Evolutionary conservation across 2,113 vertebrate genomes (phyloP).

Genomic region (Cepphus grylle): DNA sequence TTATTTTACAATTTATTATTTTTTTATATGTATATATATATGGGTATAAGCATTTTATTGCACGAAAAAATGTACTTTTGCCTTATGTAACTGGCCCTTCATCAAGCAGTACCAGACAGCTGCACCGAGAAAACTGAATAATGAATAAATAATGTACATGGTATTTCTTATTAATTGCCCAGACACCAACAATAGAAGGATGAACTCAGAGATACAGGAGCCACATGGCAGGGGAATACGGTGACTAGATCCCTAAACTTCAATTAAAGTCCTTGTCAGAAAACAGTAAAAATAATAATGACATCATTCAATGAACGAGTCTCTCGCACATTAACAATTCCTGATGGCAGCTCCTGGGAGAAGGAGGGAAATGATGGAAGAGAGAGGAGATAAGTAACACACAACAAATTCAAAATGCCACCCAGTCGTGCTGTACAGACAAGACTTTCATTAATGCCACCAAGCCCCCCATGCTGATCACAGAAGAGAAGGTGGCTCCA

Average conservation of each 20-base stretch:
- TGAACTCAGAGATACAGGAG: background rate
- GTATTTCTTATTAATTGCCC: background rate
- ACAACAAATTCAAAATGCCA: background rate
- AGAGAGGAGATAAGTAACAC: background rate
- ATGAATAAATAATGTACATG: background rate
- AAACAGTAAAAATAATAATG: background rate
- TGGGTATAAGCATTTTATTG: background rate
- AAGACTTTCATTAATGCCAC: background rate
- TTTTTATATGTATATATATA: background rate
- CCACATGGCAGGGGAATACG: background rate
- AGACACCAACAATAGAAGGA: background rate
- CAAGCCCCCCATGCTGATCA: fast-evolving
- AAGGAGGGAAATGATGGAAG: background rate
- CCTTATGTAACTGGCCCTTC: background rate
- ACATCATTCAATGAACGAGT: background rate
- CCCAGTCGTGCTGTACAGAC: background rate
- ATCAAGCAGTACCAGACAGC: background rate
- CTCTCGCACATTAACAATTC: background rate
- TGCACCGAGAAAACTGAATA: background rate
- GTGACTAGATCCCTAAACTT: background rate
- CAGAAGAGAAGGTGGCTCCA: background rate
- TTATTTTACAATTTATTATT: background rate
- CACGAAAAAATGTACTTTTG: background rate
- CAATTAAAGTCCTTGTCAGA: background rate
- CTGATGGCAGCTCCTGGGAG: background rate